Base-by-base conservation (phyloP, 2,888 invertebrate species). In the Lasioglossum oenotherae region DNA sequence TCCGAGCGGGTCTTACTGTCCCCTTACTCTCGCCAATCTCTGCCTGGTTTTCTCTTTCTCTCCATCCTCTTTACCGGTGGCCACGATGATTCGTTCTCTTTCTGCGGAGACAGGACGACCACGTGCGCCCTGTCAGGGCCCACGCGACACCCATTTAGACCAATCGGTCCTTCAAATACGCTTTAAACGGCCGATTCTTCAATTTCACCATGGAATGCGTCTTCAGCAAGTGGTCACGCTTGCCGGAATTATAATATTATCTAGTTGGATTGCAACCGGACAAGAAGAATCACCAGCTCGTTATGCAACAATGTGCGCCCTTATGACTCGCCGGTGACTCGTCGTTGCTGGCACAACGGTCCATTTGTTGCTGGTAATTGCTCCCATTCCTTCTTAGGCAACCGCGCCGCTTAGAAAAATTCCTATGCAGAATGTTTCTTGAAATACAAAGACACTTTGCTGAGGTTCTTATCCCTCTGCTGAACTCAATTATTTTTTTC, bases 101-200 rank as follows among this genome's bases (percentile, higher is more conserved):
- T 84, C 82, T 80, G 79, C 76, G 72, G 82, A 89, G 89, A 85
- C 82, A 78, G 84, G 84, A 93, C 91, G 92, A 93, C 93, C 93
- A 93, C 93, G 93, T 93, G 92, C 90, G 91, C 92, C 92, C 91
- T 92, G 92, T 92, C 91, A 89, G 84, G 78, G 88, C 93, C 93
- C 93, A 93, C 93, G 92, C 93, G 92, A 90, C 91, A 91, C 90
- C 92, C 90, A 93, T 93, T 93, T 92, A 83, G 79, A 71, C 76
- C 88, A 92, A 92, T 93, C 90, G 89, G 86, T 88, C 88, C 90
- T 92, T 93, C 85, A 90, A 92, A 90, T 91, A 79, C 81, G 73
- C 71, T 82, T 74, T 91, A 89, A 91, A 84, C 86, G 86, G 69
- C 14, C 82, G 88, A 88, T 89, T 90, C 87, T 89, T 82, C 82